These are phyloP conservation scores for Chironex yamaguchii DNA, from an alignment of 30 jellyfish, hydroid and myxozoan genomes.

Conservation along the genomic window DNA sequence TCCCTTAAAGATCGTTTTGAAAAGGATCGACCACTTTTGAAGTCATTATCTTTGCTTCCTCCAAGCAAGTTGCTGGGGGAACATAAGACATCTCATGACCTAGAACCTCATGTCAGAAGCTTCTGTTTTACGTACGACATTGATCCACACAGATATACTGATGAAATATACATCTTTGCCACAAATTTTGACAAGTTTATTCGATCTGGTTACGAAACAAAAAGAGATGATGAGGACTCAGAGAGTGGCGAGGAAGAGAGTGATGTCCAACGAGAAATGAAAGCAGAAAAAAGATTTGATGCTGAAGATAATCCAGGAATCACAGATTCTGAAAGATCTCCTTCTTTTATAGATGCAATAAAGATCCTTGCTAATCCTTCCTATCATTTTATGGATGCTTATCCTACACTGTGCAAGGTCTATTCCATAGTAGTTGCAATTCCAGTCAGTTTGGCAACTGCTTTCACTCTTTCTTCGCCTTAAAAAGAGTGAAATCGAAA, in stretches of 20 bases:
- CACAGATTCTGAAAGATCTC: slow-evolving; percentile 7
- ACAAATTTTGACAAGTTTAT: slow-evolving; percentile 26
- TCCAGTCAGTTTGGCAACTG: slow-evolving; percentile 58
- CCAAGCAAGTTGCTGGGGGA: slow-evolving; percentile 44
- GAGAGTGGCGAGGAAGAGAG: slow-evolving; percentile 26
- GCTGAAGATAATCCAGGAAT: slow-evolving; percentile 1
- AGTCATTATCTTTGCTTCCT: slow-evolving; percentile 28
- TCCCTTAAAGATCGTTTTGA: slow-evolving; percentile 28
- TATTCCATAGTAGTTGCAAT: slow-evolving; percentile 50
- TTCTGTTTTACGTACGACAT: slow-evolving; percentile 24
- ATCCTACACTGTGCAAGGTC: slow-evolving; percentile 51
- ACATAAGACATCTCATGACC: slow-evolving; percentile 32
- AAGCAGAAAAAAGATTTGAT: slow-evolving; percentile 6
- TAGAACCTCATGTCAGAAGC: slow-evolving; percentile 46
- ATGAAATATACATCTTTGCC: slow-evolving; percentile 55
- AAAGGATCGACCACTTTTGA: slow-evolving; percentile 56
- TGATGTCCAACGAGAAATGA: background rate
- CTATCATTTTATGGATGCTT: slow-evolving; percentile 39
- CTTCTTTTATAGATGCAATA: slow-evolving; percentile 34
- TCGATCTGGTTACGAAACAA: slow-evolving; percentile 24
- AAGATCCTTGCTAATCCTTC: slow-evolving; percentile 48
- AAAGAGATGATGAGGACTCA: slow-evolving; percentile 6
- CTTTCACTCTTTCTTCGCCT: slow-evolving; percentile 45
- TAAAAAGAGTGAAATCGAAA: slow-evolving; percentile 24
- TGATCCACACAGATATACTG: slow-evolving; percentile 50